Conservation (phyloP, 2,888 invertebrate genomes). For the Drosophila nr. medialis region DNA sequence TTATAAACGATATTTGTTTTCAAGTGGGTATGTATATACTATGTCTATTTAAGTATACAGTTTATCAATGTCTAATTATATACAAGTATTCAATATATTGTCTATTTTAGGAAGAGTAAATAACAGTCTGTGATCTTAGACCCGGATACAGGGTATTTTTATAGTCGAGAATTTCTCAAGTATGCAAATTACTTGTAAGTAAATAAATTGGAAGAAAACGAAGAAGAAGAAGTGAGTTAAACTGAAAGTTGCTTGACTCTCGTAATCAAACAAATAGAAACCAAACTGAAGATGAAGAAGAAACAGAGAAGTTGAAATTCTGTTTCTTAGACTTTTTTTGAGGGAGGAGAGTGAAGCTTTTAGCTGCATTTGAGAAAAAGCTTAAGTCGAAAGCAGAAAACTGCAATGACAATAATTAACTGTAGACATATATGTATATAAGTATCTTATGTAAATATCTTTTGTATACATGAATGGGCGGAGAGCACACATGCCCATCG, state of each 20-base stretch:
- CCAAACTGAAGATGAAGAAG: not conserved
- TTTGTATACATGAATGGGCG: constrained; percentile 5
- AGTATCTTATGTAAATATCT: no score
- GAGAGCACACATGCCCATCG: constrained; percentile 40
- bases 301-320: not conserved
- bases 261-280: not conserved
- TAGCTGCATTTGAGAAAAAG: not conserved
- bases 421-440: not conserved
- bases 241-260: not conserved
- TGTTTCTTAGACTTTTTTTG: not conserved
- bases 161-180: not conserved
- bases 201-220: not conserved
- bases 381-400: not conserved
- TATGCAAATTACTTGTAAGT: not conserved
- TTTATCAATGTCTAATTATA: not conserved
- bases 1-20: not conserved
- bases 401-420: constrained; percentile 4
- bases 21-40: not conserved
- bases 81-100: not conserved
- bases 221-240: not conserved
- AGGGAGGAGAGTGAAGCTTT: not conserved
- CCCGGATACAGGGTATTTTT: not conserved
- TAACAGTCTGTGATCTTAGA: not conserved
- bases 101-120: not conserved
- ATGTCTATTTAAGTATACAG: not conserved